Evolutionary conservation across 2,888 invertebrate species (phyloP), one percentile per base, ranked within the genome.

Genomic region (Sipunculus nudus): DNA sequence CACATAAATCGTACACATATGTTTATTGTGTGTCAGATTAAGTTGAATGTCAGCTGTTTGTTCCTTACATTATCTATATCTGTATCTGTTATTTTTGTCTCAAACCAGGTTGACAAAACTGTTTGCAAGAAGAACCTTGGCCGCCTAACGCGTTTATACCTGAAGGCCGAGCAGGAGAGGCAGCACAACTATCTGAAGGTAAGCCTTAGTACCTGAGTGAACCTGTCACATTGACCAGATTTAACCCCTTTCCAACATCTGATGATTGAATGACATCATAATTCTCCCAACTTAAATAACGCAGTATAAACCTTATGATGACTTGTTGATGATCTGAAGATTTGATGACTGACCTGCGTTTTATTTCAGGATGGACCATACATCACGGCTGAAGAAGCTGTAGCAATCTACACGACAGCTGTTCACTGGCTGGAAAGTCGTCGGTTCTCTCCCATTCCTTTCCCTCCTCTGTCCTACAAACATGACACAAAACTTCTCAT

Each of bases 91-190:
- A n/a, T 26, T 13, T 10, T 26, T 32, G 23, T 21, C n/a, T 32
- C 4, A 32, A 45, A 62, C 6, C 48, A 78, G 78, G 78, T 99
- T 19, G 99, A 99, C 84, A 99, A 99, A 85, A 99, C 99, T 0
- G 99, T 99, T 0, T 99, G 99, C 84, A 99, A 99, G 86, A 99
- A 99, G 87, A 99, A 99, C 86, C 88, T 99, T 69, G 99, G 99
- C 1, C 88, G 99, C n/a, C 87, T 99, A 50, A 99, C 99, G 0
- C 88, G 99, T 63, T 87, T 99, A 28, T 99, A 98, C 82, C 87
- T 99, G 64, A 99, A 99, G 86, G 87, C 98, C 0, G 99, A 99
- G 84, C 99, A 99, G 83, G 99, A 99, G 83, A 86, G 99, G 6
- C 99, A 99, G 80, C 99, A 99, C 82, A 99, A 99, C 85, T 99